These are phyloP conservation scores for Campylomormyrus tamandua DNA, from an alignment of 2,113 vertebrate genomes.

Conservation along the genomic window DNA sequence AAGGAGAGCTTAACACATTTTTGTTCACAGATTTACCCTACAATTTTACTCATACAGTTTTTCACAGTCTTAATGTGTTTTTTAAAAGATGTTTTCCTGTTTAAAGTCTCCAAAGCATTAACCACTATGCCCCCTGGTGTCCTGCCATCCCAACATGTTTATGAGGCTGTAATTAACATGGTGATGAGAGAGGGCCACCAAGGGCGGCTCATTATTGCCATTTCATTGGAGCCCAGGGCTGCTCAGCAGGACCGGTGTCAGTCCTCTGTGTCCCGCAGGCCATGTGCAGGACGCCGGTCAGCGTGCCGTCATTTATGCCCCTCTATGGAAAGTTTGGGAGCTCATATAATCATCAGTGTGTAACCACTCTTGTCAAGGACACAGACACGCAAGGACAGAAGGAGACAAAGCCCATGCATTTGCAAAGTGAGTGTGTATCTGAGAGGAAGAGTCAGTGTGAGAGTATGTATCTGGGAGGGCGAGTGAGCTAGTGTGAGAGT, in stretches of 20 bases:
- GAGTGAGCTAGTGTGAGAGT: neutral
- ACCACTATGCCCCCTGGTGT: conserved; percentile 5
- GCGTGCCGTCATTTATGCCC: neutral
- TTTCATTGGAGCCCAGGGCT: neutral
- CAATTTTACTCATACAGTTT: neutral
- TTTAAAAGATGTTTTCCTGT: neutral
- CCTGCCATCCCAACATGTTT: neutral
- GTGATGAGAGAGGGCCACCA: neutral
- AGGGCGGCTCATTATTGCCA: neutral
- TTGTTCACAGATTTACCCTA: neutral
- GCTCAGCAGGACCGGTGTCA: neutral
- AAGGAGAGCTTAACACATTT: neutral
- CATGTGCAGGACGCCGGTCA: neutral
- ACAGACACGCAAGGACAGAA: neutral
- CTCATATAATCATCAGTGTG: conserved; percentile 10
- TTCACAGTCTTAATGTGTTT: neutral
- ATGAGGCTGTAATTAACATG: neutral
- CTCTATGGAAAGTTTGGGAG: neutral
- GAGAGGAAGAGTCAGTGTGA: neutral
- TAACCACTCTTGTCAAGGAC: neutral
- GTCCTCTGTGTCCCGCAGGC: neutral
- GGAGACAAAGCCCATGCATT: neutral
- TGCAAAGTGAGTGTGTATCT: neutral
- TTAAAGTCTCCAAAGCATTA: neutral
- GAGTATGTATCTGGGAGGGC: neutral